Base-by-base conservation (phyloP, 2,113 vertebrate genomes). In the Siniperca chuatsi region DNA sequence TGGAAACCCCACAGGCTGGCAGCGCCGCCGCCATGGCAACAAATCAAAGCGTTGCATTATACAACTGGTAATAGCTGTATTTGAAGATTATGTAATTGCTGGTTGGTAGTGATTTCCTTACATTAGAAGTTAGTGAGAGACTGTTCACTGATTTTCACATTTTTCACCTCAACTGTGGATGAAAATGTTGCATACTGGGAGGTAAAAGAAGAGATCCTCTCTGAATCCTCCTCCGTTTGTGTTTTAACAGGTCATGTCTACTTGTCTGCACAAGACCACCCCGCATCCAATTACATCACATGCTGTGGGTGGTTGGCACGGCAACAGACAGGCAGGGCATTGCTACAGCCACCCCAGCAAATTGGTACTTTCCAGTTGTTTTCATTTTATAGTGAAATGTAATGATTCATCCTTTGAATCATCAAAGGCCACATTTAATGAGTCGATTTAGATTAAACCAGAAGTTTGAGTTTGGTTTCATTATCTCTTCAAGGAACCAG, bases 251-350 rank as follows among this genome's bases (percentile, higher is more conserved):
- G 75, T 78, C 3, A 35, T 18, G 44, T 75, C 55, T 82, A 67
- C 78, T 72, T 85, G 89, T 81, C 83, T 72, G 55, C 79, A 80
- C 88, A 87, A 2, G 79, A 78, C 71, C 79, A 55, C 61, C 76
- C 62, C 7, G 1, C 37, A 25, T 48, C 35, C 12, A 44, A 29
- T 62, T 67, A 78, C 65, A 61, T 61, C 54, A 35, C 25, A 12
- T 21, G 57, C 11, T 68, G 80, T 85, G 48, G 79, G 81, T 13
- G 71, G 67, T 74, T 83, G 70, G 73, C 77, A 73, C 2, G 21
- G 77, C 54, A 76, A 87, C 82, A 90, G 75, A 65, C 82, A 50
- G 48, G 13, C 71, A 13, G 61, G 72, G 58, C 61, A 69, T 20
- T 18, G 44, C n/a, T 33, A 1, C 42, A 89, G 37, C 29, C 44